phyloP scores from a whole-genome alignment of 2,888 invertebrate species.

The Trypoxylon attenuatum region DNA sequence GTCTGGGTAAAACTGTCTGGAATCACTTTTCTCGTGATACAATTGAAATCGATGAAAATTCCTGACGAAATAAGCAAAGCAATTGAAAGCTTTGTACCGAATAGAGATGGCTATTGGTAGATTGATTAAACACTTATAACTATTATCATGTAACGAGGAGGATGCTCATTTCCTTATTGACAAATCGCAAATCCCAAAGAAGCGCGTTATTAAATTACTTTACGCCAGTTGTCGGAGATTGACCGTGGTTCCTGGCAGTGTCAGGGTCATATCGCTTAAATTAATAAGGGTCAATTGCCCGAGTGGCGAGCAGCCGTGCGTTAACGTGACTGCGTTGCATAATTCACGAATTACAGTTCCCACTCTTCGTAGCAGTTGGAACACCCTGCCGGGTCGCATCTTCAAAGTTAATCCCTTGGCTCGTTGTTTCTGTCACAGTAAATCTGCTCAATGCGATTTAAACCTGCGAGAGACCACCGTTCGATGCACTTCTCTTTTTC shows the following conservation, averaged over 20 bases:
- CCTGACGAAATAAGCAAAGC: no score
- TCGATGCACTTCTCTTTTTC: constrained; percentile 9
- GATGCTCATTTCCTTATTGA: no score
- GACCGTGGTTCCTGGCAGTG: constrained; percentile 46
- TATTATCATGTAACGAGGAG: no score
- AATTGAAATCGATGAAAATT: no score
- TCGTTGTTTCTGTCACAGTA: constrained; percentile 33
- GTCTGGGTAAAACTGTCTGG: no score
- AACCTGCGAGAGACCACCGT: not conserved
- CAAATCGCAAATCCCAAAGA: no score
- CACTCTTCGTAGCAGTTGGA: constrained; percentile 14
- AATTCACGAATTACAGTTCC: constrained; percentile 53
- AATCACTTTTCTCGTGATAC: no score
- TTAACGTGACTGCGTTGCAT: constrained; percentile 44
- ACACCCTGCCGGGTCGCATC: constrained; percentile 5
- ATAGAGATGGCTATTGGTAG: no score
- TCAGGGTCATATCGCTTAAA: constrained; percentile 57
- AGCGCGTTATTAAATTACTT: constrained; percentile 50
- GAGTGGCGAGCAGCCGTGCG: constrained; percentile 37
- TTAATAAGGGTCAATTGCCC: constrained; percentile 62
- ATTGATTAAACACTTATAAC: no score
- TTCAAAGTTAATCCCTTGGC: constrained; percentile 38
- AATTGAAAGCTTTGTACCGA: no score
- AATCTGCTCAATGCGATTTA: constrained; percentile 32
- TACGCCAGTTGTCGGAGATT: constrained; percentile 23